Percentiles rank a stretch among this genome's conserved stretches.
These are phyloP conservation scores for Ranitomeya imitator DNA, from an alignment of 2,113 vertebrate species.

Conservation along the genomic window DNA sequence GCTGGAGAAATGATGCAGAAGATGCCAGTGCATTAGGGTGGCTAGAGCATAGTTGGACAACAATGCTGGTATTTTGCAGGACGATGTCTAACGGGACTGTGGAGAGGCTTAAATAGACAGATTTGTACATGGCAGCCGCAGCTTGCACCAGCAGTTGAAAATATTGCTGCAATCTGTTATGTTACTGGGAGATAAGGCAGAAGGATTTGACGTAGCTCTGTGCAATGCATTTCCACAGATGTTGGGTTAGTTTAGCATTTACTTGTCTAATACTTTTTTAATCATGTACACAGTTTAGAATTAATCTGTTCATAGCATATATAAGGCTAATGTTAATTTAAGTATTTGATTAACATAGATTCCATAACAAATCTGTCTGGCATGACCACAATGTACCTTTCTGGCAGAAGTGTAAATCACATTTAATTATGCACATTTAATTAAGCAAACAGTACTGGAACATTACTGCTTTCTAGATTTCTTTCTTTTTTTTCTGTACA, in stretches of 20 bases:
- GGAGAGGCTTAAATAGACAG: conserved; percentile 60
- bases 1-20: conserved; percentile 62
- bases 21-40: conserved; percentile 60
- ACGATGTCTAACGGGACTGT: conserved; percentile 57
- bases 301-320: background rate
- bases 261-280: conserved; percentile 15
- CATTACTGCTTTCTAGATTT: background rate
- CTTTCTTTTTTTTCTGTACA: background rate
- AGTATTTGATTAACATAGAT: conserved; percentile 5
- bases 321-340: background rate
- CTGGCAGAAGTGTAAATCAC: background rate
- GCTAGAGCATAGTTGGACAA: conserved; percentile 62
- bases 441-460: conserved; percentile 30
- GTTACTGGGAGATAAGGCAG: conserved; percentile 43
- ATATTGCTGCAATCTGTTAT: conserved; percentile 64
- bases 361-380: conserved; percentile 23
- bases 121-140: conserved; percentile 39
- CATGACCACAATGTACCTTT: conserved; percentile 1
- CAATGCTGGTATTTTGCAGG: conserved; percentile 54
- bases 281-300: conserved; percentile 18
- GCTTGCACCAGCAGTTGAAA: conserved; percentile 29
- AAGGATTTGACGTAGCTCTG: conserved; percentile 32
- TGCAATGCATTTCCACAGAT: conserved; percentile 33
- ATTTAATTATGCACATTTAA: conserved; percentile 15
- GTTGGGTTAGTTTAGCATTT: background rate